Percentiles rank a stretch among this genome's conserved stretches.
Evolutionary conservation across 1,140 invertebrate genomes (phyloP).

Genomic region (Zeugodacus cucurbitae): DNA sequence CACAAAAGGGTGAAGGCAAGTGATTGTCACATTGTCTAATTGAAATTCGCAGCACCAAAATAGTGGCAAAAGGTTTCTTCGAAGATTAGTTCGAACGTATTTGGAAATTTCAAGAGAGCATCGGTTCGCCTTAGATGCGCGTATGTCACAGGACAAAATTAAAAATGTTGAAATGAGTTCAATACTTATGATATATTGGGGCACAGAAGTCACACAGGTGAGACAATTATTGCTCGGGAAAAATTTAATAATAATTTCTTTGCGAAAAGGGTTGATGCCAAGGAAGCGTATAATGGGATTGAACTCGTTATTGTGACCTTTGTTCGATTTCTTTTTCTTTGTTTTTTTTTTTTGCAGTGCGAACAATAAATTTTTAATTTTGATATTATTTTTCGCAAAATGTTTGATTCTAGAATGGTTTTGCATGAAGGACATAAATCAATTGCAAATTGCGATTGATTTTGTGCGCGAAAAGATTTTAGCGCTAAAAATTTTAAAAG

Average conservation of each 20-base stretch:
- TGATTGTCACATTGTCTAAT: slow-evolving; percentile 43
- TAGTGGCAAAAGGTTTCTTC: background rate
- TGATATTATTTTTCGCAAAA: slow-evolving; percentile 4
- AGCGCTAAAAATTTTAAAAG: background rate
- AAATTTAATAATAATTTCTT: background rate
- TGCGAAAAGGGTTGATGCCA: slow-evolving; percentile 28
- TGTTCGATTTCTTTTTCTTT: background rate
- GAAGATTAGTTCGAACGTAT: background rate
- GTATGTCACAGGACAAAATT: background rate
- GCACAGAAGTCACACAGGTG: slow-evolving; percentile 41
- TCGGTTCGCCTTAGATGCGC: background rate
- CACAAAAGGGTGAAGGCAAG: background rate
- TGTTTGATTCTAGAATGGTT: background rate
- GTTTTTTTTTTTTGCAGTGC: background rate
- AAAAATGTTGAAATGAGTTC: slow-evolving; percentile 2
- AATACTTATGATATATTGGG: slow-evolving; percentile 19
- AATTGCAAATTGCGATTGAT: background rate
- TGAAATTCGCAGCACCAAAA: background rate
- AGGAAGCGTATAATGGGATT: background rate
- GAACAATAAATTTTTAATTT: slow-evolving; percentile 24
- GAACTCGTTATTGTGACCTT: background rate
- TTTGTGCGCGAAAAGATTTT: background rate
- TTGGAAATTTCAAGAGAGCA: background rate
- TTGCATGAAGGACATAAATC: slow-evolving; percentile 1
- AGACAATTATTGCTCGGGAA: background rate